These are phyloP conservation scores for Drosophila sulfurigaster DNA, from an alignment of 1,140 invertebrate genomes.

Conservation along the genomic window DNA sequence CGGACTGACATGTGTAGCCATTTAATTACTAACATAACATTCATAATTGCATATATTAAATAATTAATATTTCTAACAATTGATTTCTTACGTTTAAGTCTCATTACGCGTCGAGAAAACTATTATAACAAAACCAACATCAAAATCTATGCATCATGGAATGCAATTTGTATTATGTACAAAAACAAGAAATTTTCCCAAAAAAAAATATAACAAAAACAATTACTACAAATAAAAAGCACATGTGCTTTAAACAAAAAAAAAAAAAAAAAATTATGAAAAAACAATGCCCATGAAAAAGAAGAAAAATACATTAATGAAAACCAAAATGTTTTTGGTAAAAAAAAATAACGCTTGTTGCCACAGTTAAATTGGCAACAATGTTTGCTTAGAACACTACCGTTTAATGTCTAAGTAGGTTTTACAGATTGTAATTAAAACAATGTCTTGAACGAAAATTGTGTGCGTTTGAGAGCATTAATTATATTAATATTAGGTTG, in stretches of 20 bases:
- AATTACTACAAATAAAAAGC: slow-evolving; percentile 55
- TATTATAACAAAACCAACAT: slow-evolving; percentile 36
- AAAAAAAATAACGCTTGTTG: slow-evolving; percentile 60
- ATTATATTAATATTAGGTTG: slow-evolving; percentile 50
- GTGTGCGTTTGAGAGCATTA: slow-evolving; percentile 62
- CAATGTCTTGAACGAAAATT: slow-evolving; percentile 58
- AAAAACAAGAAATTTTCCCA: slow-evolving; percentile 57
- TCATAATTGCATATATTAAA: slow-evolving; percentile 68
- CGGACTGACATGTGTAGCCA: slow-evolving; percentile 65
- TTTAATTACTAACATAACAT: slow-evolving; percentile 62
- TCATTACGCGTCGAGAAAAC: slow-evolving; percentile 56
- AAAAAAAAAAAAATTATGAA: slow-evolving; percentile 33
- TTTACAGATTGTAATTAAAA: slow-evolving; percentile 77
- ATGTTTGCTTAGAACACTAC: slow-evolving; percentile 57
- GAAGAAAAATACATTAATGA: slow-evolving; percentile 37
- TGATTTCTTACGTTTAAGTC: slow-evolving; percentile 76
- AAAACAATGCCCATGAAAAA: slow-evolving; percentile 25
- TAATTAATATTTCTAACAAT: slow-evolving; percentile 75
- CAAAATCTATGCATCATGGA: slow-evolving; percentile 48
- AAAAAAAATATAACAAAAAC: slow-evolving; percentile 23
- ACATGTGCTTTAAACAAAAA: slow-evolving; percentile 36
- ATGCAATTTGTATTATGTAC: slow-evolving; percentile 80
- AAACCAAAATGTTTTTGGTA: slow-evolving; percentile 60
- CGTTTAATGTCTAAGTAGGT: slow-evolving; percentile 80
- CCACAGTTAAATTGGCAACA: slow-evolving; percentile 53